Evolutionary conservation across 2,888 invertebrate species (phyloP).

Genomic region (Ennomos quercinarius): DNA sequence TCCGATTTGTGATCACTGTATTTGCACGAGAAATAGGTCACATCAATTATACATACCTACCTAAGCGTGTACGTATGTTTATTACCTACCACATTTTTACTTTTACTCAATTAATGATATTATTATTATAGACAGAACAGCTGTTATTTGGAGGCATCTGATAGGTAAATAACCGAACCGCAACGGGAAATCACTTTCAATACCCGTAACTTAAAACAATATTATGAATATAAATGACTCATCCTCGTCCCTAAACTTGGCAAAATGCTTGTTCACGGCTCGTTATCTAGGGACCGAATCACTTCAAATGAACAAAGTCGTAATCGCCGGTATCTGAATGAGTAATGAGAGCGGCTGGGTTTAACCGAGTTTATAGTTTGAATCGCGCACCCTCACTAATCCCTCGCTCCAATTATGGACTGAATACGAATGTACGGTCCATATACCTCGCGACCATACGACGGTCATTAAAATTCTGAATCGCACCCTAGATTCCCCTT

Average conservation of each 20-base stretch:
- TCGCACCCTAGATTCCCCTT: slow-evolving; percentile 54
- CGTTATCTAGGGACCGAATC: slow-evolving; percentile 63
- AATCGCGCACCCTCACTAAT: slow-evolving; percentile 63
- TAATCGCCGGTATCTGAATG: slow-evolving; percentile 67
- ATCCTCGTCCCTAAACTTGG: slow-evolving; percentile 62
- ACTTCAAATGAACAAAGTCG: slow-evolving; percentile 65
- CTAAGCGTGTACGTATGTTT: slow-evolving; percentile 6
- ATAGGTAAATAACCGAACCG: slow-evolving; percentile 31
- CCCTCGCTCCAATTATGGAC: slow-evolving; percentile 68
- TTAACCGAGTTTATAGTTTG: slow-evolving; percentile 66
- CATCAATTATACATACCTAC: slow-evolving; percentile 24
- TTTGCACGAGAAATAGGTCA: slow-evolving; percentile 36
- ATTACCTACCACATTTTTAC: slow-evolving; percentile 4
- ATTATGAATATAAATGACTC: slow-evolving; percentile 63
- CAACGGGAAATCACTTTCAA: slow-evolving; percentile 52
- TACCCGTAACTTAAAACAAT: slow-evolving; percentile 54
- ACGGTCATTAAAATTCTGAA: slow-evolving; percentile 65
- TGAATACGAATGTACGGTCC: slow-evolving; percentile 60
- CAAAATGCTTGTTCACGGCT: slow-evolving; percentile 55
- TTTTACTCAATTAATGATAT: slow-evolving; percentile 11
- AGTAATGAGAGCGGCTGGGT: slow-evolving; percentile 63
- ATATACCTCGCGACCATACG: slow-evolving; percentile 45
- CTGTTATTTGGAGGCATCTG: slow-evolving; percentile 15
- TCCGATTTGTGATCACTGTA: slow-evolving; percentile 36
- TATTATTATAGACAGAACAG: slow-evolving; percentile 5